Conservation (phyloP, 2,888 invertebrate species). For the Hartigia nigra region DNA sequence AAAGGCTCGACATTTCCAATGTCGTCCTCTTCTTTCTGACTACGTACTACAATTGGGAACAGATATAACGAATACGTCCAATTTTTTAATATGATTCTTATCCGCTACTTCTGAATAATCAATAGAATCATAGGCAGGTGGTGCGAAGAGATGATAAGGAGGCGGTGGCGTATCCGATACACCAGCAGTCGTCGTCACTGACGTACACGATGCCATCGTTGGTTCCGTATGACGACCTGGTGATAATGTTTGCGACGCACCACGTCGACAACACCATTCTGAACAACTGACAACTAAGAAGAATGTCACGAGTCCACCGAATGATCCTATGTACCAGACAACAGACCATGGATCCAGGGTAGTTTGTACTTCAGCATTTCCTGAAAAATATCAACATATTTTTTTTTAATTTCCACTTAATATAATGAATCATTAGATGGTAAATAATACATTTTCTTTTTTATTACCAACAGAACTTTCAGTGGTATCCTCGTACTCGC, state of each 20-base stretch:
- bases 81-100: constrained; percentile 56
- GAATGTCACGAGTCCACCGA: constrained; percentile 70
- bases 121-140: constrained; percentile 69
- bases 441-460: neutral
- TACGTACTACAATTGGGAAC: constrained; percentile 59
- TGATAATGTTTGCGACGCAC: constrained; percentile 51
- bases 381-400: constrained; percentile 31
- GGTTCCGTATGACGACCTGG: constrained; percentile 21
- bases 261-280: constrained; percentile 69
- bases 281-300: constrained; percentile 71
- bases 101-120: constrained; percentile 64
- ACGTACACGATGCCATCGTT: constrained; percentile 12
- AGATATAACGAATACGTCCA: constrained; percentile 68
- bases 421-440: neutral
- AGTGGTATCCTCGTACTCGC: neutral
- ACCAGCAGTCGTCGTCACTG: constrained; percentile 26
- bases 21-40: constrained; percentile 8
- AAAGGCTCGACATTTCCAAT: constrained; percentile 11
- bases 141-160: constrained; percentile 70
- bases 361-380: constrained; percentile 46
- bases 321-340: constrained; percentile 71
- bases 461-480: neutral
- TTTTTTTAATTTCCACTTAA: neutral
- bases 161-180: constrained; percentile 67
- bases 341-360: constrained; percentile 69